Conservation (phyloP, 1,140 invertebrate species). For the Ooceraea biroi region DNA sequence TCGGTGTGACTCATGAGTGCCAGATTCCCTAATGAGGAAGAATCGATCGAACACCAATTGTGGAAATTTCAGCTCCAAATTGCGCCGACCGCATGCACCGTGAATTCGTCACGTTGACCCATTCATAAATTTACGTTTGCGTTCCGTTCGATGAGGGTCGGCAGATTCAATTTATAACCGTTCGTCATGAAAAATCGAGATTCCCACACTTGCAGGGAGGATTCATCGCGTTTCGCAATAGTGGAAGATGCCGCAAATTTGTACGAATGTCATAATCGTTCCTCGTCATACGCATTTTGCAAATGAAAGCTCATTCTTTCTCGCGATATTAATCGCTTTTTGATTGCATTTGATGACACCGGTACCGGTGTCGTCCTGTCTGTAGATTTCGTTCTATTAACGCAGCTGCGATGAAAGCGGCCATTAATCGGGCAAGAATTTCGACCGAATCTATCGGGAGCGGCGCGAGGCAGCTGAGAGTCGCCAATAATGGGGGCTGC, state of each 20-base stretch:
- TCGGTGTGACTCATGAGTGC: not conserved
- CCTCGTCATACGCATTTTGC: too few species aligned
- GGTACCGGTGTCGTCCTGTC: not conserved
- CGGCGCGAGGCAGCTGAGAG: slow-evolving; percentile 50
- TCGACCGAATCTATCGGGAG: slow-evolving; percentile 16
- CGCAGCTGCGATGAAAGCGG: slow-evolving; percentile 8
- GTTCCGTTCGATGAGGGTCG: not conserved
- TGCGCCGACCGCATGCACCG: not conserved
- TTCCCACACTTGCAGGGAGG: slow-evolving; percentile 25
- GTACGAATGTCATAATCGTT: too few species aligned
- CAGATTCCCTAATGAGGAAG: not conserved
- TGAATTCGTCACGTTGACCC: slow-evolving; percentile 11
- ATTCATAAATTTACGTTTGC: slow-evolving; percentile 16
- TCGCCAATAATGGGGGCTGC: slow-evolving; percentile 42
- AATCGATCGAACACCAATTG: slow-evolving; percentile 27
- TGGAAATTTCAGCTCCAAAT: not conserved
- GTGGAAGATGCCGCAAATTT: too few species aligned
- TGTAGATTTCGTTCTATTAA: slow-evolving; percentile 12
- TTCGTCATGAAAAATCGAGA: slow-evolving; percentile 22
- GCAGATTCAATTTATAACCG: slow-evolving; percentile 31
- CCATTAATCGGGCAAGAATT: slow-evolving; percentile 42
- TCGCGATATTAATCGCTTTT: too few species aligned
- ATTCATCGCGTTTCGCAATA: not conserved
- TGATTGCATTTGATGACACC: not conserved
- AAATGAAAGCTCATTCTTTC: too few species aligned